phyloP scores from a whole-genome alignment of 2,797 vertebrate species.

The Anabacerthia variegaticeps region DNA sequence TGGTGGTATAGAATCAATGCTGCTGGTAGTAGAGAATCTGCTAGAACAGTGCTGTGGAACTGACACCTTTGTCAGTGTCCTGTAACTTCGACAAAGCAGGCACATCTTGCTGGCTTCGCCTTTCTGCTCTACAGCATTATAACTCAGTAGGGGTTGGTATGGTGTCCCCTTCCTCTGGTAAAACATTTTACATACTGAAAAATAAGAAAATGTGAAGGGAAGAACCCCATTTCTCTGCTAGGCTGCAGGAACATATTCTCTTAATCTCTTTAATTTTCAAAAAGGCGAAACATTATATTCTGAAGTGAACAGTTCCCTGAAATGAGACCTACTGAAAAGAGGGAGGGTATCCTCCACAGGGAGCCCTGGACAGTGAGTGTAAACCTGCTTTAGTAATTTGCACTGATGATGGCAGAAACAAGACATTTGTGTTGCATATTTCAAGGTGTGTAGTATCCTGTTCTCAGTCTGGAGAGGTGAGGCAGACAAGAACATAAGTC shows the following conservation, averaged over 20 bases:
- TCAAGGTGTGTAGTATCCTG: background rate
- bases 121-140: background rate
- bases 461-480: background rate
- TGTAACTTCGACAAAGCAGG: background rate
- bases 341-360: background rate
- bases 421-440: background rate
- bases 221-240: background rate
- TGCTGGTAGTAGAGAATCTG: background rate
- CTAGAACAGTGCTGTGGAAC: background rate
- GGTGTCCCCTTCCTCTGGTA: background rate
- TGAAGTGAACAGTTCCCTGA: background rate
- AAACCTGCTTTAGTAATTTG: background rate
- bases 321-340: background rate
- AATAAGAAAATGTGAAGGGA: background rate
- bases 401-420: background rate
- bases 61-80: background rate
- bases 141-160: background rate
- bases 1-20: background rate
- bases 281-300: background rate
- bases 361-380: background rate
- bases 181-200: background rate
- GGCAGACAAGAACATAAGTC: background rate
- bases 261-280: background rate
- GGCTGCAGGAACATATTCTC: background rate
- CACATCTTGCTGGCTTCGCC: background rate